Conservation (phyloP, 1,140 invertebrate species). For the Littorina saxatilis region DNA sequence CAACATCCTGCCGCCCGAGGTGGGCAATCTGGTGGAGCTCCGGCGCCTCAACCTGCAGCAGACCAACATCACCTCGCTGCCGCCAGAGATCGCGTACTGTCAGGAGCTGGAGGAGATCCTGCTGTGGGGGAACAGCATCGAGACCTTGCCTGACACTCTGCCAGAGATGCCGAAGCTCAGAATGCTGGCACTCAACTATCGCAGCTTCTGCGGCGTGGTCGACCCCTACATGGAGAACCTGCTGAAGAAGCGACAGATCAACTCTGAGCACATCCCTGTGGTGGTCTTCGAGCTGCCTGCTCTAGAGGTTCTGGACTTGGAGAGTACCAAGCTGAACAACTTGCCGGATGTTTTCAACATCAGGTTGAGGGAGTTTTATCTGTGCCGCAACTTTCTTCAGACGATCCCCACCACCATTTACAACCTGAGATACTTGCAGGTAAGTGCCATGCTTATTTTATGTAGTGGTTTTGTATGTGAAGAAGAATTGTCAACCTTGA, state of each 20-base stretch:
- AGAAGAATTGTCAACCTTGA: too few relatives aligned
- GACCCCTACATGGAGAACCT: constrained; percentile 72
- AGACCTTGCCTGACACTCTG: constrained; percentile 73
- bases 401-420: constrained; percentile 66
- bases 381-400: constrained; percentile 72
- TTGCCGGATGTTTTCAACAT: constrained; percentile 68
- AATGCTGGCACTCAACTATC: constrained; percentile 70
- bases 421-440: constrained; percentile 60
- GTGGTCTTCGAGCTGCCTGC: constrained; percentile 74
- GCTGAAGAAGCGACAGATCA: constrained; percentile 73
- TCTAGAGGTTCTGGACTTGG: constrained; percentile 70
- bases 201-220: constrained; percentile 69
- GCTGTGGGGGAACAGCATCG: constrained; percentile 74
- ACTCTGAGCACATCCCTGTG: constrained; percentile 74
- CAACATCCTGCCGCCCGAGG: constrained; percentile 69
- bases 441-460: too few relatives aligned
- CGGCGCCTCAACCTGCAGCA: constrained; percentile 71
- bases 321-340: constrained; percentile 73
- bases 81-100: constrained; percentile 74
- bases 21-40: constrained; percentile 72
- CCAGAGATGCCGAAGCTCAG: constrained; percentile 69
- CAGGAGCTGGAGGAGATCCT: constrained; percentile 72
- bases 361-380: constrained; percentile 67
- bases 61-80: constrained; percentile 72
- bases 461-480: too few relatives aligned